These are phyloP conservation scores for Phycodurus eques DNA, from an alignment of 2,113 vertebrate genomes.

Conservation along the genomic window DNA sequence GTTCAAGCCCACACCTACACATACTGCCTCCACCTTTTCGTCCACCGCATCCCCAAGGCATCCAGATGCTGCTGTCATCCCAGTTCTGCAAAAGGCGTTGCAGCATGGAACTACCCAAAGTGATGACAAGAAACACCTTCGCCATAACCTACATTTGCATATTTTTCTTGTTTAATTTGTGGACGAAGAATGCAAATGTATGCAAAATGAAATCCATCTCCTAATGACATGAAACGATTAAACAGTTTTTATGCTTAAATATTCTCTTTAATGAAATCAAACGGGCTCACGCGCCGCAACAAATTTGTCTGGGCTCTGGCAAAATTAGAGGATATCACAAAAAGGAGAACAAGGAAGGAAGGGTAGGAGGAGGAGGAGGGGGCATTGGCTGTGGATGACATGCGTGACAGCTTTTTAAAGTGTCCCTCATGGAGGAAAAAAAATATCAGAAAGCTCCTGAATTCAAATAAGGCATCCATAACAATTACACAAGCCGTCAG, in stretches of 20 bases:
- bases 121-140: constrained; percentile 96
- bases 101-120: constrained; percentile 86
- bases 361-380: constrained; percentile 8
- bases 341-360: constrained; percentile 40
- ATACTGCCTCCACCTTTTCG: constrained; percentile 40
- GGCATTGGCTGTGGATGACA: constrained; percentile 54
- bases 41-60: constrained; percentile 48
- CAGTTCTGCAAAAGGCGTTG: constrained; percentile 73
- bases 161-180: constrained; percentile 85
- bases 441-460: constrained; percentile 48
- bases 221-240: constrained; percentile 98
- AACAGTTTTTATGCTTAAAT: constrained; percentile 99
- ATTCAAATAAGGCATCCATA: constrained; percentile 69
- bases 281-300: constrained; percentile 85
- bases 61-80: constrained; percentile 75
- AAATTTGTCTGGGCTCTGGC: constrained; percentile 86
- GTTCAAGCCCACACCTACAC: constrained; percentile 38
- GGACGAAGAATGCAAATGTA: constrained; percentile 94
- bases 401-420: constrained; percentile 68
- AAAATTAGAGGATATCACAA: constrained; percentile 85
- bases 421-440: constrained; percentile 55
- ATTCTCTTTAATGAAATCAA: constrained; percentile 99
- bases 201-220: constrained; percentile 99
- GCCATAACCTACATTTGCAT: constrained; percentile 92
- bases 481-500: constrained; percentile 69